These are phyloP conservation scores for Idaea aversata DNA, from an alignment of 2,888 invertebrate species.

Conservation along the genomic window DNA sequence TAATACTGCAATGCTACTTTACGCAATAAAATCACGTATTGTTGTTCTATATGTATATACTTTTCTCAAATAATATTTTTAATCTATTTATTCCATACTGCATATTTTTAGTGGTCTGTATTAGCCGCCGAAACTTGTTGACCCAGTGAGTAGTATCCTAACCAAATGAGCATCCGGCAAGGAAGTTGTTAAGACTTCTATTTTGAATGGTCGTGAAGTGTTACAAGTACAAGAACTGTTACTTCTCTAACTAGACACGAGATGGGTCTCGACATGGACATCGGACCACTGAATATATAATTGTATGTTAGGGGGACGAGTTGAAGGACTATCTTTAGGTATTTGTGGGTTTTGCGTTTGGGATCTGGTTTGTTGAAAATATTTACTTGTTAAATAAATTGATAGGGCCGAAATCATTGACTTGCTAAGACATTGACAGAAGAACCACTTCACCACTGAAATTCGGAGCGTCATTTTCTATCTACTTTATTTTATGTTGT, in stretches of 20 bases:
- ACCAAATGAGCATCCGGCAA: conserved; percentile 16
- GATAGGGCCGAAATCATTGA: background rate
- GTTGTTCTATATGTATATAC: too few relatives aligned
- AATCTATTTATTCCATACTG: too few relatives aligned
- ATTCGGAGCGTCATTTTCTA: too few relatives aligned
- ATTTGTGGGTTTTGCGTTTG: background rate
- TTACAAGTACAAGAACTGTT: conserved; percentile 6
- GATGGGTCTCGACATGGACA: background rate
- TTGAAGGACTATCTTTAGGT: background rate
- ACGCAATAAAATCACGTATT: too few relatives aligned
- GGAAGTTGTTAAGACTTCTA: conserved; percentile 40
- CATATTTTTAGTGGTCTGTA: too few relatives aligned
- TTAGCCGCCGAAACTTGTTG: conserved; percentile 8
- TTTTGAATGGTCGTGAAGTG: conserved; percentile 33
- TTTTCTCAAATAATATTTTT: too few relatives aligned
- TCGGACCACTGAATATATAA: too few relatives aligned
- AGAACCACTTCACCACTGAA: too few relatives aligned
- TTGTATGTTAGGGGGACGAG: background rate
- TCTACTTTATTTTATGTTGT: too few relatives aligned
- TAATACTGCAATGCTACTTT: too few relatives aligned
- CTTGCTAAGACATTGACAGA: too few relatives aligned
- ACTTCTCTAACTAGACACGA: background rate
- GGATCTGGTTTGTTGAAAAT: background rate
- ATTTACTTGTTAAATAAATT: background rate
- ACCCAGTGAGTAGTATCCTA: conserved; percentile 29